Base-by-base conservation (phyloP, 1,140 invertebrate species). In the Calephelis virginiensis region DNA sequence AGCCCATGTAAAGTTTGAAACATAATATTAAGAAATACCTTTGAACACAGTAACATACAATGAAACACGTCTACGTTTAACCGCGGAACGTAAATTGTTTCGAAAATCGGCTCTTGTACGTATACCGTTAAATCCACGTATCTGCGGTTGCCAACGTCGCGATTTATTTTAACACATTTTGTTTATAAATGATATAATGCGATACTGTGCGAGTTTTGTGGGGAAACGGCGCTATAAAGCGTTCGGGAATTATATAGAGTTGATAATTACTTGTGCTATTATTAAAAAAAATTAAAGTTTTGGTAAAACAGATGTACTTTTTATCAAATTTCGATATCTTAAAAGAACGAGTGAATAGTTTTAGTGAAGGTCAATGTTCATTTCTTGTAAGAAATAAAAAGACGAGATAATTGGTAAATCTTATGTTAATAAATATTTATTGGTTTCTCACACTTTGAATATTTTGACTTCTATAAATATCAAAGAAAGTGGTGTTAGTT, bases 101-200 rank as follows among this genome's bases (percentile, higher is more conserved):
- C 66, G 66, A 71, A 72, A 75, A 77, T 74, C 76, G 76, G 70
- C 69, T 71, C 71, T 43, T 66, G 74, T 76, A 67, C 63, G 65
- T 68, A 61, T 69, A 68, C 75, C 73, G 63, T 77, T 76, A 82
- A 78, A 78, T 76, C 73, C 81, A 67, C 76, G 78, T 84, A 84
- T 87, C 82, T 83, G 80, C 75, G 84, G 81, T 69, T 81, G 78
- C 80, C 77, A 77, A 81, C 83, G 79, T 80, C 63, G 78, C 88
- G 86, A 90, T 90, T 90, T 89, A 90, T 90, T 89, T 86, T 84
- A 89, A 88, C 88, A 86, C 86, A 90, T 90, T 90, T 90, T 89
- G 88, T 90, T 90, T 90, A 90, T 90, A 90, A 90, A 90, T 90
- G 82, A 90, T 89, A 88, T 90, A 90, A 89, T 88, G 82, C 82